Conservation (phyloP, 2,797 vertebrate genomes). For the Ambastaia sidthimunki region DNA sequence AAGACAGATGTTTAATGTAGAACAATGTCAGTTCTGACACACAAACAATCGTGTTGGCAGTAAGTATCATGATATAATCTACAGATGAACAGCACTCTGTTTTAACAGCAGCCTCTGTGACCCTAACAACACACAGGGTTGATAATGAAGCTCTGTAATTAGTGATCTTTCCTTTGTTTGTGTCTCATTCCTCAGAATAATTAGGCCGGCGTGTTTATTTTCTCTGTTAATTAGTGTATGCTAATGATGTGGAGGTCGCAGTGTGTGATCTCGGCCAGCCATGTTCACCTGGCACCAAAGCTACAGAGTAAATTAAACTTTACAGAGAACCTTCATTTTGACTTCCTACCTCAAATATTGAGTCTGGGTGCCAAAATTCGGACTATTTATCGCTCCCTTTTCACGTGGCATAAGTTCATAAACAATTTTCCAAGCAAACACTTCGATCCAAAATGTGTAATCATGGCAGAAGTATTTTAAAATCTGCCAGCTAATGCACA, state of each 20-base stretch:
- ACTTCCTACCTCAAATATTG: constrained; percentile 23
- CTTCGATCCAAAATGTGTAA: constrained; percentile 17
- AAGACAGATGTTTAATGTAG: neutral
- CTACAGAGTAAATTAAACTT: constrained; percentile 32
- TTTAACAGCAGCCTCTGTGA: constrained; percentile 56
- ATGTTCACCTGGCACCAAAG: constrained; percentile 55
- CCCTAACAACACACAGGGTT: constrained; percentile 56
- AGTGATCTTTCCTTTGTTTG: constrained; percentile 59
- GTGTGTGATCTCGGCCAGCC: constrained; percentile 53
- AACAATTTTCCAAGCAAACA: constrained; percentile 26
- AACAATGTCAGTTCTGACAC: neutral
- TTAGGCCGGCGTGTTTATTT: constrained; percentile 64
- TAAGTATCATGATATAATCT: constrained; percentile 10
- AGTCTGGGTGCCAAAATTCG: constrained; percentile 39
- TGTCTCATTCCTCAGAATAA: constrained; percentile 61
- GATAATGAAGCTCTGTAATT: constrained; percentile 62
- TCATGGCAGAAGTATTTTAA: constrained; percentile 20
- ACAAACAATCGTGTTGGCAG: constrained; percentile 47
- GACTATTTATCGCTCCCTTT: constrained; percentile 28
- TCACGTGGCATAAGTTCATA: constrained; percentile 13
- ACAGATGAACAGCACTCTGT: constrained; percentile 43
- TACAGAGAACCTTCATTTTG: constrained; percentile 25
- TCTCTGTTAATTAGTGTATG: constrained; percentile 62
- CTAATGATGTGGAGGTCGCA: constrained; percentile 61
- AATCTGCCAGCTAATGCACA: constrained; percentile 25